These are phyloP conservation scores for Bos javanicus DNA, from an alignment of 2,113 vertebrate species.

Conservation along the genomic window DNA sequence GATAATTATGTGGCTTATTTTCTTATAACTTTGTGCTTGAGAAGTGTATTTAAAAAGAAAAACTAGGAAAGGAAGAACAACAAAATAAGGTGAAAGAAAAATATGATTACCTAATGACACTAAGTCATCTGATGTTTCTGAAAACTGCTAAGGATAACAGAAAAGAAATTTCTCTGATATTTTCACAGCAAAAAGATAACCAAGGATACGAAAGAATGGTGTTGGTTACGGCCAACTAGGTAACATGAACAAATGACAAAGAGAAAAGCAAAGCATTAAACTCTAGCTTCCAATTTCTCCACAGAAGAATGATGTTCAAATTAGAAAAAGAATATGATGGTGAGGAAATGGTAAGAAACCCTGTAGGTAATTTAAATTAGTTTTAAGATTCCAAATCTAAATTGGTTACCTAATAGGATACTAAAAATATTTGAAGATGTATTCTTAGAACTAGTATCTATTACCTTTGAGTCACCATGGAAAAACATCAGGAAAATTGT, in stretches of 20 bases:
- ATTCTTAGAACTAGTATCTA: not conserved
- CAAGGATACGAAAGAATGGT: not conserved
- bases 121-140: not conserved
- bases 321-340: not conserved
- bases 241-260: constrained; percentile 13
- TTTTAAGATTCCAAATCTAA: constrained; percentile 5
- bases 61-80: not conserved
- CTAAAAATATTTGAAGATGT: constrained; percentile 8
- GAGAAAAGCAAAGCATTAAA: constrained; percentile 41
- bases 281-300: not conserved
- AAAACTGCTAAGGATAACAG: not conserved
- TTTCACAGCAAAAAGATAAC: not conserved
- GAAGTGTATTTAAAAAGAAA: not conserved
- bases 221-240: not conserved
- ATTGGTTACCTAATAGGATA: not conserved
- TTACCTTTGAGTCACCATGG: not conserved
- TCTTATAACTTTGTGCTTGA: not conserved
- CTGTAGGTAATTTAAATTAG: constrained; percentile 29
- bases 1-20: not conserved
- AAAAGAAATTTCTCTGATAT: constrained; percentile 1
- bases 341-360: not conserved
- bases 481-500: not conserved
- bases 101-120: not conserved
- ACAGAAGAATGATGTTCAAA: not conserved
- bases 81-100: not conserved